These are phyloP conservation scores for Pristionchus mayeri DNA, from an alignment of 2,888 invertebrate genomes.

Conservation along the genomic window DNA sequence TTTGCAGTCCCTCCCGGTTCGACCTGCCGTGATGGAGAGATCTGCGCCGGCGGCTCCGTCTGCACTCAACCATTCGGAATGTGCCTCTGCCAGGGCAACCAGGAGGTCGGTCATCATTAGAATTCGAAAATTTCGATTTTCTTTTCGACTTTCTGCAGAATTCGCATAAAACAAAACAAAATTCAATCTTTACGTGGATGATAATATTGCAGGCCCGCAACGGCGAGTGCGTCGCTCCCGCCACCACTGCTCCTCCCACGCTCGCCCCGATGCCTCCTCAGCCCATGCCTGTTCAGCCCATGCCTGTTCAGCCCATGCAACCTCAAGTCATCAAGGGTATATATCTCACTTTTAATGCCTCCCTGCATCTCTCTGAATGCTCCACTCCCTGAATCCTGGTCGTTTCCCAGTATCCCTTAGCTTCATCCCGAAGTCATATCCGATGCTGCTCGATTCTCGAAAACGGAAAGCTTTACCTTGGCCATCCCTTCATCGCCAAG, in stretches of 20 bases:
- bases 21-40: constrained; percentile 70
- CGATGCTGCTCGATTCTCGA: not conserved
- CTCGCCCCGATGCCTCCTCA: not conserved
- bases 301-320: no score
- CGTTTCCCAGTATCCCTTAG: not conserved
- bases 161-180: not conserved
- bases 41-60: constrained; percentile 72
- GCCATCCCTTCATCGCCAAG: no score
- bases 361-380: not conserved
- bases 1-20: constrained; percentile 66
- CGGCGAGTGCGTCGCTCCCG: constrained; percentile 71
- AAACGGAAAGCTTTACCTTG: no score
- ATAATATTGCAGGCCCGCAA: constrained; percentile 52
- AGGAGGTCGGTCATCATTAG: constrained; percentile 57
- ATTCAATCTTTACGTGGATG: not conserved
- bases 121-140: not conserved
- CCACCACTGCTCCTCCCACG: constrained; percentile 44
- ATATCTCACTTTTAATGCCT: not conserved
- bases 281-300: no score
- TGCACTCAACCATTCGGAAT: constrained; percentile 71
- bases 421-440: not conserved
- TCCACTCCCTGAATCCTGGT: not conserved
- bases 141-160: not conserved
- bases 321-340: constrained; percentile 43
- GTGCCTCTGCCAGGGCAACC: constrained; percentile 73